Evolutionary conservation across 2,888 invertebrate genomes (phyloP).

Genomic region (Chirona hameri): DNA sequence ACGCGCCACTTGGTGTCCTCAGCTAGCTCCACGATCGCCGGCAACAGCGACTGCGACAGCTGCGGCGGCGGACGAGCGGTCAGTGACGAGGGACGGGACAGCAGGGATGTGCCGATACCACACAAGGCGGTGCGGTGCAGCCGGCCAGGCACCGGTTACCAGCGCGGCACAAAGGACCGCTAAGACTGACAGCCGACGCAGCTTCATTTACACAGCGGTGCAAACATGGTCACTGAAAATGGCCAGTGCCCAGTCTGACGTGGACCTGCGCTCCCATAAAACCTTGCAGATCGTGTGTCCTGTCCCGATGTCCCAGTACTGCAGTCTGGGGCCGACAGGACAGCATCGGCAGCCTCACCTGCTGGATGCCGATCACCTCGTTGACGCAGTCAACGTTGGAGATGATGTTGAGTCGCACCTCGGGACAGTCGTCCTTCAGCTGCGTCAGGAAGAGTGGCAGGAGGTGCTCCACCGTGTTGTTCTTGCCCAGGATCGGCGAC

Average conservation of each 20-base stretch:
- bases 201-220: too few relatives aligned
- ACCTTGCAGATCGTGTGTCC: too few relatives aligned
- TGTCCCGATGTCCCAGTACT: too few relatives aligned
- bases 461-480: constrained; percentile 94
- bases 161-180: too few relatives aligned
- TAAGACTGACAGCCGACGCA: too few relatives aligned
- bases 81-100: not conserved
- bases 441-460: constrained; percentile 93
- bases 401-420: constrained; percentile 97
- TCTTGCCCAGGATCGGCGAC: constrained; percentile 94
- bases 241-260: too few relatives aligned
- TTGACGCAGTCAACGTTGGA: constrained; percentile 98
- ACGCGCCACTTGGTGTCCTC: constrained; percentile 99
- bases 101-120: too few relatives aligned
- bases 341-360: constrained; percentile 42
- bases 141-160: too few relatives aligned
- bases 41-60: constrained; percentile 92
- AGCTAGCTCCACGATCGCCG: constrained; percentile 96
- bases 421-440: constrained; percentile 96
- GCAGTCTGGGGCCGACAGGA: too few relatives aligned
- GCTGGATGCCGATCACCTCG: constrained; percentile 80
- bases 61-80: constrained; percentile 83
- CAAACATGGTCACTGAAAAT: too few relatives aligned
- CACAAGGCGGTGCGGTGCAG: too few relatives aligned
- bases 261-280: too few relatives aligned